Conservation (phyloP, 2,797 vertebrate species). For the Cichlasoma orientale region DNA sequence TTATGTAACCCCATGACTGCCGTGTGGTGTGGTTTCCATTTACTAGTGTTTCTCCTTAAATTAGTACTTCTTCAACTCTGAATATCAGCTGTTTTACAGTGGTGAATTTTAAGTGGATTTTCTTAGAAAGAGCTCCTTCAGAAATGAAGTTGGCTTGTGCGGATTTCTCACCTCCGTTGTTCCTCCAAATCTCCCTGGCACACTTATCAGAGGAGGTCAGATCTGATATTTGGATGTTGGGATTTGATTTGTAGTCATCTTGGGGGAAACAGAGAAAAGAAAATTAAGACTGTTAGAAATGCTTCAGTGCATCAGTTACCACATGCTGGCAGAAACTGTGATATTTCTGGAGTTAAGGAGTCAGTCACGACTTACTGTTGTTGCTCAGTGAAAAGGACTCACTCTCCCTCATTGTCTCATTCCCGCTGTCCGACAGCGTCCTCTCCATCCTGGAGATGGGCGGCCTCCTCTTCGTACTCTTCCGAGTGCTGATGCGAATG, state of each 20-base stretch:
- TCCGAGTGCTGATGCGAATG: conserved; percentile 95
- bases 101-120: background rate
- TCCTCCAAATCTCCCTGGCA: conserved; percentile 90
- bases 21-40: background rate
- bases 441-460: conserved; percentile 50
- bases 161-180: conserved; percentile 82
- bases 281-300: background rate
- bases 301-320: no score
- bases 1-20: background rate
- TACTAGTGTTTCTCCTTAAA: background rate
- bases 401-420: conserved; percentile 90
- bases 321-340: background rate
- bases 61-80: background rate
- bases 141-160: background rate
- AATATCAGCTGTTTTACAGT: background rate
- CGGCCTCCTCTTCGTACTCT: conserved; percentile 75
- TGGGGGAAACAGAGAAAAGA: conserved; percentile 14
- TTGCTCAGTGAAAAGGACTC: conserved; percentile 82
- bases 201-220: conserved; percentile 88
- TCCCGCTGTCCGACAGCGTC: conserved; percentile 89
- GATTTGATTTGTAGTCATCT: conserved; percentile 82
- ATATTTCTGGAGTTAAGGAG: background rate
- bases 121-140: background rate
- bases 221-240: conserved; percentile 91
- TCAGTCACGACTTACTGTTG: conserved; percentile 81